These are phyloP conservation scores for Peromyscus californicus DNA, from an alignment of 2,113 vertebrate genomes.

Conservation along the genomic window DNA sequence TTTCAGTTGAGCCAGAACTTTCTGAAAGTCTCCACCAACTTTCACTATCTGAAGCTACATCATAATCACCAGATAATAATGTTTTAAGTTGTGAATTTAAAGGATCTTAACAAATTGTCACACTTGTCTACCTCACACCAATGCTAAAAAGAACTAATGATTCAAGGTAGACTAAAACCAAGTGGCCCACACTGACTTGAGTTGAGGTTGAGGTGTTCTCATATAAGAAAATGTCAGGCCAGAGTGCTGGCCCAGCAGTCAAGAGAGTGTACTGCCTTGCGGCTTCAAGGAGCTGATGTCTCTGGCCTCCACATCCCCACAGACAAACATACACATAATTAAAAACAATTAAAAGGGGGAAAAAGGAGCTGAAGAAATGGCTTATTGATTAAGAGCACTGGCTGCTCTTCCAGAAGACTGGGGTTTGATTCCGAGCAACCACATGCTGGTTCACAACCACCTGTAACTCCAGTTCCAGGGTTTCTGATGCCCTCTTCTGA, in stretches of 20 bases:
- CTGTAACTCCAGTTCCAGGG: background rate
- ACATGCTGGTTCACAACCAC: background rate
- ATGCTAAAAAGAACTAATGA: constrained; percentile 42
- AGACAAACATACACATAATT: background rate
- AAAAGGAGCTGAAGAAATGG: background rate
- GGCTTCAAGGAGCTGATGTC: background rate
- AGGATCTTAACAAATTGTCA: background rate
- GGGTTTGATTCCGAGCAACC: background rate
- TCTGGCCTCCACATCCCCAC: background rate
- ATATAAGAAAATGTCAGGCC: background rate
- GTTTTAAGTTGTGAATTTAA: background rate
- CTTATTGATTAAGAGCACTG: background rate
- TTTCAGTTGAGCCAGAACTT: constrained; percentile 3
- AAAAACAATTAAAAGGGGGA: background rate
- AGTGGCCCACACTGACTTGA: background rate
- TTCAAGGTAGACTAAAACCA: constrained; percentile 14
- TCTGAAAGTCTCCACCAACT: background rate
- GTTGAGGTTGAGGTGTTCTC: background rate
- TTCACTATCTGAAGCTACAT: background rate
- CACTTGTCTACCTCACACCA: constrained; percentile 7
- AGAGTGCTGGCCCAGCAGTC: background rate
- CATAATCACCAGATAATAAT: background rate
- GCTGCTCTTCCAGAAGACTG: background rate
- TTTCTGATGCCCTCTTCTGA: background rate
- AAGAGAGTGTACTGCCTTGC: background rate